Conservation (phyloP, 35 echinoderm and acorn worm genomes). For the Ptychodera flava region DNA sequence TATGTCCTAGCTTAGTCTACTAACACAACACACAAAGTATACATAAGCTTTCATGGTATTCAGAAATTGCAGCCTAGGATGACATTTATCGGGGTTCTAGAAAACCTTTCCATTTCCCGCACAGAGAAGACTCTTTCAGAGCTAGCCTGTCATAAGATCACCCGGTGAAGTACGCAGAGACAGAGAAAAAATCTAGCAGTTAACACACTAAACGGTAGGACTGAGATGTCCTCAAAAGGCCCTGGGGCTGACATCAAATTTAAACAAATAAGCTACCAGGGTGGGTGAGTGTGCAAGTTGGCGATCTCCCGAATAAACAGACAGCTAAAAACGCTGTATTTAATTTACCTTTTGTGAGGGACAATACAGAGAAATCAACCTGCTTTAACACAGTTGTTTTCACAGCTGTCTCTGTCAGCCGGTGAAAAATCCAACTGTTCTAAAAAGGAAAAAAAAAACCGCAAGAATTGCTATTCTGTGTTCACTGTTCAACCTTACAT, state of each 20-base stretch:
- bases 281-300: neutral
- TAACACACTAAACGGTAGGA: neutral
- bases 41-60: neutral
- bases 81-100: too few species aligned
- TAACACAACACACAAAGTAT: neutral
- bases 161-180: too few species aligned
- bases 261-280: neutral
- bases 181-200: too few species aligned
- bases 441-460: too few species aligned
- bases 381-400: neutral
- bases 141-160: too few species aligned
- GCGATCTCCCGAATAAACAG: too few species aligned
- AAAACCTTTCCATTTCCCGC: too few species aligned
- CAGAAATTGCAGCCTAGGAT: neutral
- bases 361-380: neutral
- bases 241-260: neutral
- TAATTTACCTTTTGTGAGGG: neutral
- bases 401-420: neutral
- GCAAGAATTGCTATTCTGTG: too few species aligned
- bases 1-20: neutral
- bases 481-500: too few species aligned
- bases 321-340: neutral
- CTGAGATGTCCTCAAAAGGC: neutral
- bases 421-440: too few species aligned
- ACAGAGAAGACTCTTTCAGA: too few species aligned